These are phyloP conservation scores for Delia radicum DNA, from an alignment of 1,140 invertebrate genomes.

Conservation along the genomic window DNA sequence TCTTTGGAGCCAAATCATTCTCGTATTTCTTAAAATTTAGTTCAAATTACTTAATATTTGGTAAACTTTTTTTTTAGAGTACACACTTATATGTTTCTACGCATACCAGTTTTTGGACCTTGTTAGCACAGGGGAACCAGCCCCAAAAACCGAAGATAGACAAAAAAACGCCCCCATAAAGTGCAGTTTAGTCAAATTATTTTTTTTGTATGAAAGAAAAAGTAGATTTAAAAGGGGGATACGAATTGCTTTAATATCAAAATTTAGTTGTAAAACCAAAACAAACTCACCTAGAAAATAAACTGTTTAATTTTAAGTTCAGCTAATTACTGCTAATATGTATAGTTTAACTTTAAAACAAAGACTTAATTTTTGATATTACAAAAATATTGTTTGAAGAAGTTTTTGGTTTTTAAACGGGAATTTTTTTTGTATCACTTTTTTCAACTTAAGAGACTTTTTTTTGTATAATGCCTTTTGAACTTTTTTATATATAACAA, in stretches of 20 bases:
- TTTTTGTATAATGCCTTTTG: neutral
- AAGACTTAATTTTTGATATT: neutral
- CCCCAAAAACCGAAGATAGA: too few relatives aligned
- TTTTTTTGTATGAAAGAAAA: too few relatives aligned
- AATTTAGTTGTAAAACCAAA: neutral
- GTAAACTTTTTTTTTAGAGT: too few relatives aligned
- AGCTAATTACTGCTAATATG: neutral
- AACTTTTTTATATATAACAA: too few relatives aligned
- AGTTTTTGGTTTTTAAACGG: neutral
- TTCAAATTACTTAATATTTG: too few relatives aligned
- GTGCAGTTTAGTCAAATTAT: too few relatives aligned
- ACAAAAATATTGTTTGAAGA: neutral
- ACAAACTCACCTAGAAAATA: neutral
- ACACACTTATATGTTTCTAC: too few relatives aligned
- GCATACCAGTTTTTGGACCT: too few relatives aligned
- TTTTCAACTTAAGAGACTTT: neutral
- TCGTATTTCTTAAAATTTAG: too few relatives aligned
- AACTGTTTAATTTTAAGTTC: neutral
- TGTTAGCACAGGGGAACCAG: too few relatives aligned
- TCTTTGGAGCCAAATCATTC: too few relatives aligned
- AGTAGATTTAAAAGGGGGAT: too few relatives aligned
- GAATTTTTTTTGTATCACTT: neutral
- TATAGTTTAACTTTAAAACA: neutral
- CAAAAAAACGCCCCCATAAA: neutral
- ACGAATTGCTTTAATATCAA: slow-evolving; percentile 26